Conservation (phyloP, 2,113 vertebrate genomes). For the Lipotes vexillifer region DNA sequence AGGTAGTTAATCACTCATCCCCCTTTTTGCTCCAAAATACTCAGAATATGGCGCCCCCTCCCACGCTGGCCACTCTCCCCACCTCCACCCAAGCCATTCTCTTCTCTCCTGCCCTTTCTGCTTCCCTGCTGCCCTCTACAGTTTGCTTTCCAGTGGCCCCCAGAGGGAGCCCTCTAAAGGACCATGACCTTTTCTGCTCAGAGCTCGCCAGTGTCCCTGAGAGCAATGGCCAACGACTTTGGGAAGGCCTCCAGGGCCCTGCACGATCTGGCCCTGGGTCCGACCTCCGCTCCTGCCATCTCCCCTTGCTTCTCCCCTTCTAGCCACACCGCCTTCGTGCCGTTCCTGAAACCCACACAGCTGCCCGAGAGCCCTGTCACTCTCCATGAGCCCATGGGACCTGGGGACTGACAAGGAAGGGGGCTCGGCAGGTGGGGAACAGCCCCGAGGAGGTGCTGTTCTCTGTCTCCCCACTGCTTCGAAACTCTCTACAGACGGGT, state of each 20-base stretch:
- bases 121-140: not conserved
- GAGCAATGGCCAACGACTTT: rapidly evolving
- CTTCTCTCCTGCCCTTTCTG: rapidly evolving
- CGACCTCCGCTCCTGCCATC: rapidly evolving
- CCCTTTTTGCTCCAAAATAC: not conserved
- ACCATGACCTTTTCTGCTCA: rapidly evolving
- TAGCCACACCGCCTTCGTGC: rapidly evolving
- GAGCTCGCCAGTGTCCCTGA: not conserved
- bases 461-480: not conserved
- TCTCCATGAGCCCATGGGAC: not conserved
- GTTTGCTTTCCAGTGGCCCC: not conserved
- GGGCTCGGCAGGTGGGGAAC: rapidly evolving
- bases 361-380: not conserved
- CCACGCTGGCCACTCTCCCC: not conserved
- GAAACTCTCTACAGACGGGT: rapidly evolving
- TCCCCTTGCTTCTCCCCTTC: not conserved
- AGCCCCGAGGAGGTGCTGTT: rapidly evolving
- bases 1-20: no score
- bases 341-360: rapidly evolving
- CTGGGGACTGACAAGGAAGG: rapidly evolving
- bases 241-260: not conserved
- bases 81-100: rapidly evolving
- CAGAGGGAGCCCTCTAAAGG: not conserved
- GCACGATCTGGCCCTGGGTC: rapidly evolving
- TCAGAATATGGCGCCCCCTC: rapidly evolving